Base-by-base conservation (phyloP, 2,797 vertebrate genomes). In the Falco peregrinus region DNA sequence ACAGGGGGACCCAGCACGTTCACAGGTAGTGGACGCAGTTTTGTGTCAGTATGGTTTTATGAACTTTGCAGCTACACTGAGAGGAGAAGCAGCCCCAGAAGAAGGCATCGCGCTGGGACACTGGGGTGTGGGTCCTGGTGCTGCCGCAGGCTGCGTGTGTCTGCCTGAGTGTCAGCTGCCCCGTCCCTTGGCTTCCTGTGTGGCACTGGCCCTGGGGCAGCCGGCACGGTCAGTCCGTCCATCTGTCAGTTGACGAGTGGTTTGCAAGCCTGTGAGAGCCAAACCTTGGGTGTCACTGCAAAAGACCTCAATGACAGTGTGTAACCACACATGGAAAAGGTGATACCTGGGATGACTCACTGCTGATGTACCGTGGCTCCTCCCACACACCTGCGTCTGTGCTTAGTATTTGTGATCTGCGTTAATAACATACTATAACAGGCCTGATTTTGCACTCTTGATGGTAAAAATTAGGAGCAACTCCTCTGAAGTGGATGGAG, bases 41-140 rank as follows among this genome's bases (percentile, higher is more conserved):
- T 28, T 28, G 79, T 26, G 33, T 39, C 53, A 7, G 13, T 19
- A 65, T 37, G 54, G 24, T 5, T 61, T 77, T 20, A 22, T 6
- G 13, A n/a, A 16, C 10, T 35, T 47, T 21, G 70, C 19, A 5
- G 64, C 35, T 16, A 21, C 29, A 5, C 33, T 13, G 60, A 26
- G 35, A 85, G 68, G 43, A 80, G 68, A 9, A 81, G 8, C 64
- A 60, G 51, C 54, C 43, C 51, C 67, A 59, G 67, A 15, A 33
- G 29, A 16, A 12, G 41, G 16, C 7, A 7, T 6, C 0, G 1
- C 0, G 0, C 33, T n/a, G 35, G 68, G 54, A 21, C 5, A 0
- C 5, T 0, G 3, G 22, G 24, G 13, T 31, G 45, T 7, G 3
- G 37, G 45, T 80, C 8, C 63, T 18, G 16, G 13, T 0, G 0